Conservation (phyloP, 2,888 invertebrate genomes). For the Apodemia zela region DNA sequence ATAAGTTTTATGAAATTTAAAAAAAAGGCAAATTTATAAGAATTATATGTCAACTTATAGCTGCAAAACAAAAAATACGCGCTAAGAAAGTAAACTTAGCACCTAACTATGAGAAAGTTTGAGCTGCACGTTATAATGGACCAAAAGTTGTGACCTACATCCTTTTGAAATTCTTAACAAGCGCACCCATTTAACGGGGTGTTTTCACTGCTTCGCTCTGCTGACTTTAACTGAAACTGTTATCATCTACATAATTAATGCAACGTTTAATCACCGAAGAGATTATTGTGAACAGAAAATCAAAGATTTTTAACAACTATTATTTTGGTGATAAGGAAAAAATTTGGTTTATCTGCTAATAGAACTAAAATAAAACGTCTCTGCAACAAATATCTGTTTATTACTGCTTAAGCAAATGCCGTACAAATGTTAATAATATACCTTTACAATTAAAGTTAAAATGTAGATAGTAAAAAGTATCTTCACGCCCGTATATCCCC, state of each 20-base stretch:
- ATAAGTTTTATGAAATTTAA: too few species aligned
- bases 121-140: constrained; percentile 16
- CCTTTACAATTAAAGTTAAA: too few species aligned
- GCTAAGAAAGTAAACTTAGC: constrained; percentile 14
- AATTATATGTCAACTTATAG: neutral
- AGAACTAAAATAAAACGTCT: too few species aligned
- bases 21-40: too few species aligned
- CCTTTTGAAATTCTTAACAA: constrained; percentile 24
- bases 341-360: too few species aligned
- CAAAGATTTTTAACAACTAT: neutral
- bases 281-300: neutral
- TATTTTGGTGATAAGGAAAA: too few species aligned
- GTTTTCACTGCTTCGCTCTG: constrained; percentile 18
- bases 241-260: constrained; percentile 23
- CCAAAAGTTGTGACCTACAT: constrained; percentile 21
- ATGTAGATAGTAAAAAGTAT: too few species aligned
- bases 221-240: constrained; percentile 16
- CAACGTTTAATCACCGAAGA: constrained; percentile 13
- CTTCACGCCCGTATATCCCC: too few species aligned
- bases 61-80: constrained; percentile 1
- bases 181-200: constrained; percentile 18
- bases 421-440: too few species aligned
- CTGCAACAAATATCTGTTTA: too few species aligned
- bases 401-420: too few species aligned
- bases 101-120: constrained; percentile 20